These are phyloP conservation scores for Helarctos malayanus DNA, from an alignment of 2,797 vertebrate genomes.

Conservation along the genomic window DNA sequence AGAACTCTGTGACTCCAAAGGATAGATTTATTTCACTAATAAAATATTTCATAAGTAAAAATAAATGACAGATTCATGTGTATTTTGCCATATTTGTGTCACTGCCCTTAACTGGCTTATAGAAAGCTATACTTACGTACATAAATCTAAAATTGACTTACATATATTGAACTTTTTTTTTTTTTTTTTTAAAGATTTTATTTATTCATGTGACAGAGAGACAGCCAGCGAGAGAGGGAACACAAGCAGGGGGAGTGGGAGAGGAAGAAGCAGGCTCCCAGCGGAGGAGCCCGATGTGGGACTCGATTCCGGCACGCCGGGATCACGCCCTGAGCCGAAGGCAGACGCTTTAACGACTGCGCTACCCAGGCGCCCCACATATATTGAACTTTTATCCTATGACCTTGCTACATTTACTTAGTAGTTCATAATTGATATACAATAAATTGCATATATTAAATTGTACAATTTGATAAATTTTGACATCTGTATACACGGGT, in stretches of 20 bases:
- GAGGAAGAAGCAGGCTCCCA: too few species aligned
- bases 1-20: not conserved
- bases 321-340: too few species aligned
- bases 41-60: not conserved
- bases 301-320: too few species aligned
- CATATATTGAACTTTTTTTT: not conserved
- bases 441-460: not conserved
- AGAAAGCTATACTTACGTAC: not conserved
- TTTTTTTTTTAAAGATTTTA: too few species aligned
- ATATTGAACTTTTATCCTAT: not conserved
- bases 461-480: not conserved
- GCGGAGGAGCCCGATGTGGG: too few species aligned
- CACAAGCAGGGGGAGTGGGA: too few species aligned
- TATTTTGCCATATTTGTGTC: not conserved
- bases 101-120: not conserved
- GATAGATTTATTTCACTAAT: not conserved
- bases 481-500: not conserved
- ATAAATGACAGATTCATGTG: not conserved
- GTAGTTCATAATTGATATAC: not conserved
- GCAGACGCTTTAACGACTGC: too few species aligned
- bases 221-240: too few species aligned
- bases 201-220: too few species aligned
- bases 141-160: not conserved
- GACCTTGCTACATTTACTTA: not conserved
- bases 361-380: too few species aligned